Base-by-base conservation (phyloP, 2,113 vertebrate species). In the Corythoichthys haematopterus region DNA sequence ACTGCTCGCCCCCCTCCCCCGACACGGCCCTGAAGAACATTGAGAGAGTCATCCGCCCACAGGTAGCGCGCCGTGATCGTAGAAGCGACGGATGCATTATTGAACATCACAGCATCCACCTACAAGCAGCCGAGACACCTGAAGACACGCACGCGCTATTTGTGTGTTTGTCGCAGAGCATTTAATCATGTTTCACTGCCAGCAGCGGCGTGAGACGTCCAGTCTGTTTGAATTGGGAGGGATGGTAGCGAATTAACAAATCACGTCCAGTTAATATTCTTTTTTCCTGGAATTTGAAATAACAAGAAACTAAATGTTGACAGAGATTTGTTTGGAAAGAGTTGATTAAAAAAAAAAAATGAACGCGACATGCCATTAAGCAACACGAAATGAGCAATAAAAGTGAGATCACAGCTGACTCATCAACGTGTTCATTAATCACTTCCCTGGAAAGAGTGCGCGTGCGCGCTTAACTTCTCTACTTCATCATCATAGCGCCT, bases 11-110 rank as follows among this genome's bases (percentile, higher is more conserved):
- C 87, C 96, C 96, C 72, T 98, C 96, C 70, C 96, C 96, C 16
- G 96, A 97, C 88, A 98, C 96, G 33, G 96, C 96, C 83, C 92
- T 98, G 85, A 97, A 97, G 92, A 97, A 95, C 86, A 98, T 98
- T 48, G 96, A 98, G 83, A 97, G 95, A 95, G 96, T 98, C 82
- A 98, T 98, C 86, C 94, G 95, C 87, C 96, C 96, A 83, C 96
- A 98, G 96, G 96, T 98, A 89, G 89, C 38, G 6, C 63, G 20
- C 47, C 50, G 36, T 64, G 65, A 55, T 72, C 70, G 53, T 64
- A 60, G 60, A 74, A 43, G 74, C 79, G 74, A 69, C 75, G 75
- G 78, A 85, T 84, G 82, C 72, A 82, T 88, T 86, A 86, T 86
- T 82, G 79, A 85, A 76, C 72, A 84, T 85, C 57, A 61, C 72